Evolutionary conservation across 2,113 vertebrate species (phyloP), one percentile per base, ranked within the genome.

Genomic region (Trichechus manatus): DNA sequence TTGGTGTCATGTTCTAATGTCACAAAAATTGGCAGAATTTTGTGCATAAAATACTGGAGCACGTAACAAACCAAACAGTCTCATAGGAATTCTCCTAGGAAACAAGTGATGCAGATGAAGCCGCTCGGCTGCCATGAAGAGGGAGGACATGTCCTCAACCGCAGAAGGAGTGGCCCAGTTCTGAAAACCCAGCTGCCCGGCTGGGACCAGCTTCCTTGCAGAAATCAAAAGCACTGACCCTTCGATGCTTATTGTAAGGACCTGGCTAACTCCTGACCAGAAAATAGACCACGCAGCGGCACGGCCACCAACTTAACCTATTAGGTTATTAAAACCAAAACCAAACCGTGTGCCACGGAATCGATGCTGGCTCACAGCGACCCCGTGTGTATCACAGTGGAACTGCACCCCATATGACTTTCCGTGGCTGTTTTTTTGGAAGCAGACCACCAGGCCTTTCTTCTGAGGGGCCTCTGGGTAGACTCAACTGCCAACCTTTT

Each of bases 121-220:
- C 29, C 8, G 0, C 1, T 25, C 19, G 7, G 31, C 22, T 5
- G 25, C 66, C 5, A 4, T 29, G 50, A 91, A 82, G 75, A 6
- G n/a, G 0, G 1, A 79, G 25, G 5, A 13, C 0, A 0, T 3
- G 44, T 83, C 80, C 85, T 31, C 39, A 3, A 20, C 20, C 20
- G 6, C 0, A 6, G 68, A 33, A 50, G 84, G 39, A 31, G 61
- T 23, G n/a, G 27, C 29, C 25, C 36, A 44, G 85, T 25, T 79
- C 31, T 68, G 70, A 33, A 75, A 81, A 31, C 27, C 5, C 87
- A 22, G 56, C 89, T 31, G 50, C 75, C 2, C 59, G 39, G 9
- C 31, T 14, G 56, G 8, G 53, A 84, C 81, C 15, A 13, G 77
- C 79, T 70, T 42, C 31, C 0, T 0, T 61, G 89, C 63, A 29